Base-by-base conservation (phyloP, 2,113 vertebrate genomes). In the Caranx melampygus region DNA sequence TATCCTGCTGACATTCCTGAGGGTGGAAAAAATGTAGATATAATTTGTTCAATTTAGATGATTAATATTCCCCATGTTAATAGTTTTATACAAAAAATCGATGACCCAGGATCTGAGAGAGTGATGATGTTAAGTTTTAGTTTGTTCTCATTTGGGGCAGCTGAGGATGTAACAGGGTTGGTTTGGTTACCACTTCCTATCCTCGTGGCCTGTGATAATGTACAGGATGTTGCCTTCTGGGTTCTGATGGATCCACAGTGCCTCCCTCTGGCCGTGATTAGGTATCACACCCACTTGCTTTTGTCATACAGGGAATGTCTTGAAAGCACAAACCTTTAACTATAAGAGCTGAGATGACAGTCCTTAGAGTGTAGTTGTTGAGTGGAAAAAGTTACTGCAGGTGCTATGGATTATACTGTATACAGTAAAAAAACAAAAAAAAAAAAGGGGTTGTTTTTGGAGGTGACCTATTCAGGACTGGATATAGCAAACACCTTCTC, bases 301-400 rank as follows among this genome's bases (percentile, higher is more conserved):
- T 81, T 80, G 71, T 55, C 79, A 84, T 85, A 80, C 86, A 92
- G 87, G 86, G 87, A 91, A 89, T 67, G 73, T 88, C 34, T 88
- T 70, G 75, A 90, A 93, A 95, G 93, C 93, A 94, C 91, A 94
- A 95, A 91, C 89, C 88, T 93, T 94, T 88, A 91, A 87, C 16
- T 21, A 73, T 58, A 4, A 12, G 59, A 51, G 55, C 21, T 15
- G 70, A 81, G 61, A 75, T 74, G 55, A 68, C 73, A 55, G 57
- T 61, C 31, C 15, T 45, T 60, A 81, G 70, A 78, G 60, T 62
- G 68, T 86, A 83, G 74, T 67, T 58, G 35, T 63, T 57, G 42
- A 16, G 61, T 71, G 49, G 55, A 49, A 75, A 47, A 59, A 49
- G 21, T 83, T 55, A 75, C 60, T 77, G 85, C 89, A 85, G 78